Evolutionary conservation across 2,113 vertebrate species (phyloP).

Genomic region (Paradoxurus hermaphroditus): DNA sequence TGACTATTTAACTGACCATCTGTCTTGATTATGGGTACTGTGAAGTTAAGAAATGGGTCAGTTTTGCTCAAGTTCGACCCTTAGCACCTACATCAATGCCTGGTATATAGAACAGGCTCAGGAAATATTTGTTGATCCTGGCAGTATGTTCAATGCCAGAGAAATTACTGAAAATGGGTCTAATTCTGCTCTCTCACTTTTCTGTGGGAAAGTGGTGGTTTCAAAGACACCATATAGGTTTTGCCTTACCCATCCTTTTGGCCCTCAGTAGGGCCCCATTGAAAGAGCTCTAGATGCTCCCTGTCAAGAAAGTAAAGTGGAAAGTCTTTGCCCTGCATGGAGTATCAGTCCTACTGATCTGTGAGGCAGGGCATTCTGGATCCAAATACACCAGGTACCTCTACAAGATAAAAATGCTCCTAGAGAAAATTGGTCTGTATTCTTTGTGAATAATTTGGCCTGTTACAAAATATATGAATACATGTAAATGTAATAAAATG

Average conservation of each 20-base stretch:
- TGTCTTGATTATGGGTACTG: neutral
- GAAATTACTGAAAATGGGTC: too few species aligned
- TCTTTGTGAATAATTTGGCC: constrained; percentile 26
- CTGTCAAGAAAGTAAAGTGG: neutral
- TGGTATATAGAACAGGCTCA: neutral
- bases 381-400: neutral
- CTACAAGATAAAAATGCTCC: neutral
- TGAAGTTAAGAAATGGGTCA: neutral
- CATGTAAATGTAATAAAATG: constrained; percentile 52
- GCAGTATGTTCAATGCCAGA: neutral
- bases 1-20: neutral
- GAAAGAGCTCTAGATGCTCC: neutral
- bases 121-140: neutral
- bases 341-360: neutral
- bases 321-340: neutral
- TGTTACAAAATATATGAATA: constrained; percentile 44
- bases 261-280: too few species aligned
- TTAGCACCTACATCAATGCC: too few species aligned
- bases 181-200: neutral
- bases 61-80: neutral
- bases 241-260: neutral
- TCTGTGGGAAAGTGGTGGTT: neutral
- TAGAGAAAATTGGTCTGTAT: neutral
- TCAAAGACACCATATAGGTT: neutral
- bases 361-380: too few species aligned